Evolutionary conservation across 2,888 invertebrate species (phyloP).

Genomic region (Actias luna): DNA sequence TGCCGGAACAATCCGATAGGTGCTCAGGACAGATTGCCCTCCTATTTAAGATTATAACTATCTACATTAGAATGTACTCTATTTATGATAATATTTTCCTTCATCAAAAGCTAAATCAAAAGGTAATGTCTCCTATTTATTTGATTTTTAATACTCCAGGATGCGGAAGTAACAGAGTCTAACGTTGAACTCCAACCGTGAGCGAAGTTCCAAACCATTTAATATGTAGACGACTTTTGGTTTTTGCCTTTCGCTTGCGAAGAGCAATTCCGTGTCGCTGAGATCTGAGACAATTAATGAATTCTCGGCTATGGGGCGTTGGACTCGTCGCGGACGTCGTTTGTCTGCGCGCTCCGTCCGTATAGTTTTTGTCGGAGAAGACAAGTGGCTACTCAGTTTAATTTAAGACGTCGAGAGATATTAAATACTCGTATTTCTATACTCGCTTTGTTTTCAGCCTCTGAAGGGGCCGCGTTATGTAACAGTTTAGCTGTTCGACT

Average conservation of each 20-base stretch:
- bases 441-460: no score
- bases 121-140: neutral
- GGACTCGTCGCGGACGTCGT: neutral
- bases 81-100: no score
- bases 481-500: no score
- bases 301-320: neutral
- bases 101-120: no score
- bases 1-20: no score
- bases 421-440: no score
- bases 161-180: neutral
- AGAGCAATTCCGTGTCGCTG: slow-evolving; percentile 18
- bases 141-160: neutral
- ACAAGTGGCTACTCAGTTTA: neutral
- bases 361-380: neutral
- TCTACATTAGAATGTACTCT: no score
- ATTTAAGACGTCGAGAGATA: neutral
- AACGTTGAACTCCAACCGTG: neutral
- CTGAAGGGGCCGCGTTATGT: no score
- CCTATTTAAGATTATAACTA: no score
- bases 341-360: neutral
- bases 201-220: neutral
- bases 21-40: no score
- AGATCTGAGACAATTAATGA: slow-evolving; percentile 10
- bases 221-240: neutral
- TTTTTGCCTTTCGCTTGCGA: neutral